A percentile compares a stretch with the other conserved stretches of the same genome.
Conservation (phyloP, 2,113 vertebrate species). For the Meriones unguiculatus region DNA sequence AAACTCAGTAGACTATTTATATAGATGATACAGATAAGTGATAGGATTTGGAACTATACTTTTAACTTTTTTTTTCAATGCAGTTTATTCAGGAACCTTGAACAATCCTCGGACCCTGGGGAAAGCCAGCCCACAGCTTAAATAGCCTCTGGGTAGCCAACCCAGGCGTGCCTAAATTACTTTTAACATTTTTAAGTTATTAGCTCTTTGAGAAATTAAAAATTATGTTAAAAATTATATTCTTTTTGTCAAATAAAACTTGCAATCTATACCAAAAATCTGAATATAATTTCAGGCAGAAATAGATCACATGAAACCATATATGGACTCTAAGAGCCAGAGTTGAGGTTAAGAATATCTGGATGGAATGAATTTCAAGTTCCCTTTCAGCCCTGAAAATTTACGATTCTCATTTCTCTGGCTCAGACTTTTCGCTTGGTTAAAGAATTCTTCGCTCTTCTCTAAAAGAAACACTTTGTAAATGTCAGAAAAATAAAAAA, state of each 20-base stretch:
- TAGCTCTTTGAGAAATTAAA: not conserved
- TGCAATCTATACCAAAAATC: not conserved
- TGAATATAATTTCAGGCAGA: not conserved
- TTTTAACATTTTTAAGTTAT: not conserved
- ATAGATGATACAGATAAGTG: not conserved
- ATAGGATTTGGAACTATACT: not conserved
- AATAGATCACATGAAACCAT: not conserved
- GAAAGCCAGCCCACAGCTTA: too few species aligned
- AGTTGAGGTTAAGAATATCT: not conserved
- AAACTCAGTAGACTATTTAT: not conserved
- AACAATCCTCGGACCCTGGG: too few species aligned
- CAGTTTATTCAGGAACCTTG: too few species aligned
- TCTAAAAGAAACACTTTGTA: constrained; percentile 18
- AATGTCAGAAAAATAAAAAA: not conserved
- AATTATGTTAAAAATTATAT: not conserved
- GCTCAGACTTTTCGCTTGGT: not conserved
- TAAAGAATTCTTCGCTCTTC: constrained; percentile 19
- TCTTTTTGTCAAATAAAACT: not conserved
- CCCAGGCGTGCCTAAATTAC: too few species aligned
- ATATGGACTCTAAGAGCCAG: not conserved
- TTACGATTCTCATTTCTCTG: constrained; percentile 26
- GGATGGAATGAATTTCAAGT: not conserved
- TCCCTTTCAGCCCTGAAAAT: constrained; percentile 9
- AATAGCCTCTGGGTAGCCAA: too few species aligned
- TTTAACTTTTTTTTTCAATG: not conserved